A percentile compares a stretch with the other conserved stretches of the same genome.
Evolutionary conservation across 2,797 vertebrate genomes (phyloP).

Genomic region (Melanogrammus aeglefinus): DNA sequence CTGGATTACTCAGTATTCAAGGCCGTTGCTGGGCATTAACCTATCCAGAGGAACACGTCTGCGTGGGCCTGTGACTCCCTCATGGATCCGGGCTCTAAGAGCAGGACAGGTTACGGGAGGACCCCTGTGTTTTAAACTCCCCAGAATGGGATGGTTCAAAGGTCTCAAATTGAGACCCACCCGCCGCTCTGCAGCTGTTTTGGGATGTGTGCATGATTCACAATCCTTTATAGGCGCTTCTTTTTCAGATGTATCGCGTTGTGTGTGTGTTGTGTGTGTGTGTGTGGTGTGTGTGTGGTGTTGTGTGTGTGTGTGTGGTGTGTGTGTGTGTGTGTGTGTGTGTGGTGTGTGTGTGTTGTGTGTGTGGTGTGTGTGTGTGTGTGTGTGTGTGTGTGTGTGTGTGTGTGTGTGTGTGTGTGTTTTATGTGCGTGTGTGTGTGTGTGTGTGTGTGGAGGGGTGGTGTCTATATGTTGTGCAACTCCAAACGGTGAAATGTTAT

Average conservation of each 20-base stretch:
- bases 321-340: slow-evolving; percentile 11
- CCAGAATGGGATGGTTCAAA: slow-evolving; percentile 46
- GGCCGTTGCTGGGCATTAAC: slow-evolving; percentile 35
- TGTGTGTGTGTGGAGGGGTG: not conserved
- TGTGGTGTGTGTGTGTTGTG: slow-evolving; percentile 11
- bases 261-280: slow-evolving; percentile 17
- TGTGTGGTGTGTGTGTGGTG: slow-evolving; percentile 18
- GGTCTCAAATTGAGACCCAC: slow-evolving; percentile 62
- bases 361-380: slow-evolving; percentile 15
- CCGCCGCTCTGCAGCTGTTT: slow-evolving; percentile 44
- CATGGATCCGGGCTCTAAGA: slow-evolving; percentile 16
- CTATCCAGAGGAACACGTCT: not conserved
- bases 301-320: slow-evolving; percentile 2
- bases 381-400: slow-evolving; percentile 12
- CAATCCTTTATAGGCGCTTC: slow-evolving; percentile 29
- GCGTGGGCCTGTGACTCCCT: slow-evolving; percentile 20
- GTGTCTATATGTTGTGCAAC: not conserved
- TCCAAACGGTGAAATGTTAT: slow-evolving; percentile 37
- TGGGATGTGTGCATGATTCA: slow-evolving; percentile 49
- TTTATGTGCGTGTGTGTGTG: slow-evolving; percentile 8
- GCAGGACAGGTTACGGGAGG: slow-evolving; percentile 38
- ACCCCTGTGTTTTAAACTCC: too few relatives aligned
- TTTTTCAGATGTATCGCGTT: slow-evolving; percentile 13
- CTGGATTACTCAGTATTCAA: slow-evolving; percentile 42
- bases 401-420: slow-evolving; percentile 7